Evolutionary conservation across 2,797 vertebrate genomes (phyloP).

Genomic region (Microctenopoma lineatum): DNA sequence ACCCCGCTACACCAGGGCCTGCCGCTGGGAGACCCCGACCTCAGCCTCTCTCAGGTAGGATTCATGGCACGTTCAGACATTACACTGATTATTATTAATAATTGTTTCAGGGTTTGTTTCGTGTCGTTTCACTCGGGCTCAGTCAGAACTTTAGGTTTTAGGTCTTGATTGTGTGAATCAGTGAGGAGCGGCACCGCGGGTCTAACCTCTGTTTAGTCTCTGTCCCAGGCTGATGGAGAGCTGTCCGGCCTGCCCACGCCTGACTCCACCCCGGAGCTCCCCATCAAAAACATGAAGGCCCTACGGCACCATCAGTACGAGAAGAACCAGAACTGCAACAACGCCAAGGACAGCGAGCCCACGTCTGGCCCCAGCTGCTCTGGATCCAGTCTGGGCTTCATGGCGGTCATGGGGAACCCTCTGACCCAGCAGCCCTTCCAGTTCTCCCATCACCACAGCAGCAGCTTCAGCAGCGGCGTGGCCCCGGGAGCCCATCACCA

Average conservation of each 20-base stretch:
- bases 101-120: too few species aligned
- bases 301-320: conserved; percentile 80
- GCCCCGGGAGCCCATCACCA: conserved; percentile 12
- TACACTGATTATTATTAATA: too few species aligned
- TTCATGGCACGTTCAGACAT: not conserved
- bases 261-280: conserved; percentile 85
- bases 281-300: conserved; percentile 81
- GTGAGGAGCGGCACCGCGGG: fast-evolving
- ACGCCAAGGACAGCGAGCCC: conserved; percentile 68
- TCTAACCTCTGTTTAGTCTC: conserved; percentile 45
- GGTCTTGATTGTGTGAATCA: too few species aligned
- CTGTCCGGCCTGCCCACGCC: conserved; percentile 87
- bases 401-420: conserved; percentile 56
- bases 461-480: conserved; percentile 57
- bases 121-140: too few species aligned
- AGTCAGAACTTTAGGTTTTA: too few species aligned
- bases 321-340: conserved; percentile 85
- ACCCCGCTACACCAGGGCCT: conserved; percentile 42
- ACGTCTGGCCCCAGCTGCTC: conserved; percentile 45
- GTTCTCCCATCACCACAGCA: conserved; percentile 61
- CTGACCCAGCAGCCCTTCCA: conserved; percentile 72
- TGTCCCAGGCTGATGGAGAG: conserved; percentile 76
- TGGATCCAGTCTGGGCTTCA: conserved; percentile 46
- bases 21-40: conserved; percentile 64
- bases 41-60: conserved; percentile 76